These are phyloP conservation scores for Sciurus niger DNA, from an alignment of 2,113 vertebrate genomes.

Conservation along the genomic window DNA sequence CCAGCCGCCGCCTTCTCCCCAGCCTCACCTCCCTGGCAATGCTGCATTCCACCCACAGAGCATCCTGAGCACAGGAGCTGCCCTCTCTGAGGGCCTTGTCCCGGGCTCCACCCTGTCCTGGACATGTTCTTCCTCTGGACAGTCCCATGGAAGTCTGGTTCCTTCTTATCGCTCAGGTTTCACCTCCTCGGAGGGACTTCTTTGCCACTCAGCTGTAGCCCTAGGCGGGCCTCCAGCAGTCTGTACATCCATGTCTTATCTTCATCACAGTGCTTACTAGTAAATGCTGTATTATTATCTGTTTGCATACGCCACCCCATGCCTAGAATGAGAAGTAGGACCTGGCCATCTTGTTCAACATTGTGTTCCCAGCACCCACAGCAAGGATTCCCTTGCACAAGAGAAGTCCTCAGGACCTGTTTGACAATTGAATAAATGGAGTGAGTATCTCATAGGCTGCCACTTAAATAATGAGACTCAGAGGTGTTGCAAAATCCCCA, in stretches of 20 bases:
- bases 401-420: background rate
- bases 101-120: background rate
- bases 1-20: background rate
- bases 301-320: background rate
- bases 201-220: background rate
- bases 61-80: background rate
- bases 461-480: background rate
- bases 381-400: background rate
- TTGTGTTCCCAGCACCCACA: background rate
- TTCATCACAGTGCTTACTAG: slow-evolving; percentile 10
- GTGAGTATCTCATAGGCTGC: background rate
- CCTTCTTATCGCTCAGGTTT: background rate
- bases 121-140: background rate
- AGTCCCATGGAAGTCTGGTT: background rate
- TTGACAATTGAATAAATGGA: background rate
- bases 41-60: background rate
- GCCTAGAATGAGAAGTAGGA: background rate
- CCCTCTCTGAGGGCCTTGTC: background rate
- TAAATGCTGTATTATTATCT: background rate
- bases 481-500: slow-evolving; percentile 6
- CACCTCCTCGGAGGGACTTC: background rate
- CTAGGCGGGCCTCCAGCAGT: too few species aligned
- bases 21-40: background rate
- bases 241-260: background rate
- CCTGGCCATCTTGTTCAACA: background rate